Percentiles rank a stretch among this genome's conserved stretches.
These are phyloP conservation scores for Pegea sp. DNA, from an alignment of 23 tunicate species.

Conservation along the genomic window DNA sequence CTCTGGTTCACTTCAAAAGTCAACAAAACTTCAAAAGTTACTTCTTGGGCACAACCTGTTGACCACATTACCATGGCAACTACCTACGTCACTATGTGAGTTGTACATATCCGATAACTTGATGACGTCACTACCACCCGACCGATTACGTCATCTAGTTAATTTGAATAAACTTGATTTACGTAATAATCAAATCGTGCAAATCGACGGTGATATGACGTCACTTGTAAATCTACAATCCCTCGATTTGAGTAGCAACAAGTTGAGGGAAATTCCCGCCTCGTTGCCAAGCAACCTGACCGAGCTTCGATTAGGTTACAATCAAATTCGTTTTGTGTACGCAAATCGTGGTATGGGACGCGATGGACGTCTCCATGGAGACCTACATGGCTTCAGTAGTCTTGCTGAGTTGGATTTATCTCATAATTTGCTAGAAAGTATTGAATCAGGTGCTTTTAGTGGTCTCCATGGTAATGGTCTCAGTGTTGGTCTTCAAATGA, in stretches of 20 bases:
- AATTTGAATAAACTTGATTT: slow-evolving; percentile 14
- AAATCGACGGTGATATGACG: background rate
- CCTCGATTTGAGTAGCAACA: slow-evolving; percentile 20
- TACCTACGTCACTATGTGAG: slow-evolving; percentile 13
- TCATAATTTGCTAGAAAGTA: slow-evolving; percentile 21
- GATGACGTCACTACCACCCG: slow-evolving; percentile 1
- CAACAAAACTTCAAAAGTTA: slow-evolving; percentile 7
- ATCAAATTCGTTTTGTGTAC: slow-evolving; percentile 25
- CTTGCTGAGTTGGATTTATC: slow-evolving; percentile 35
- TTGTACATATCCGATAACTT: slow-evolving; percentile 11
- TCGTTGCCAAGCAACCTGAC: slow-evolving; percentile 21
- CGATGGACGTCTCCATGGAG: slow-evolving; percentile 7
- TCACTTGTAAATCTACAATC: slow-evolving; percentile 1
- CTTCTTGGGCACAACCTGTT: slow-evolving; percentile 10
- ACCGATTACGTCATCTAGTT: slow-evolving; percentile 1
- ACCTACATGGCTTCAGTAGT: slow-evolving; percentile 3
- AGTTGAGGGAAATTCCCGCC: slow-evolving; percentile 14
- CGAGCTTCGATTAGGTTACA: slow-evolving; percentile 12
- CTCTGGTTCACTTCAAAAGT: slow-evolving; percentile 4
- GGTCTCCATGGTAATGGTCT: slow-evolving; percentile 7
- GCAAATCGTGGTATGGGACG: background rate
- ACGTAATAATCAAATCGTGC: slow-evolving; percentile 10
- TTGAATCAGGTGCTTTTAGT: slow-evolving; percentile 16
- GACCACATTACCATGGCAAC: slow-evolving; percentile 11
- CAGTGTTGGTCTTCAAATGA: slow-evolving; percentile 24